These are phyloP conservation scores for Morus bassanus DNA, from an alignment of 2,797 vertebrate species.

Conservation along the genomic window DNA sequence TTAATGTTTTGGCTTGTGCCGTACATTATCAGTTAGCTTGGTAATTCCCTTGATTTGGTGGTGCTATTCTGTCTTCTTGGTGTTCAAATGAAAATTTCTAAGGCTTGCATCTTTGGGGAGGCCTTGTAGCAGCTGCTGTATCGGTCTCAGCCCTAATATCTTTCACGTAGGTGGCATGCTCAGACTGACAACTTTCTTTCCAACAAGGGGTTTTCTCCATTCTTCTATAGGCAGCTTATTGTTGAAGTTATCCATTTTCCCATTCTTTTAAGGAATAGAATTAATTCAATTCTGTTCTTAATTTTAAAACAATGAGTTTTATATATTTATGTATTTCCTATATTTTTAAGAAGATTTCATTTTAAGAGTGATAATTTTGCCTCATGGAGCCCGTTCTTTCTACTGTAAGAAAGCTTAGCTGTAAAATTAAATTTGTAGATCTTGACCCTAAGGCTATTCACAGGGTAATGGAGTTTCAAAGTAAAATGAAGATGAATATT, in stretches of 20 bases:
- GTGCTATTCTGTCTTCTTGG: not conserved
- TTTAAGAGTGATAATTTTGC: not conserved
- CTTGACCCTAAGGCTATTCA: not conserved
- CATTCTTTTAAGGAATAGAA: not conserved
- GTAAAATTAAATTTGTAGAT: not conserved
- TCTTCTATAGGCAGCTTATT: not conserved
- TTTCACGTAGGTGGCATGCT: not conserved
- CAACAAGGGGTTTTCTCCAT: not conserved
- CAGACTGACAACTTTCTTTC: not conserved
- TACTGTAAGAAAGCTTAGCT: not conserved
- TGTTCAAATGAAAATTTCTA: not conserved
- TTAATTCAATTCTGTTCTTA: not conserved
- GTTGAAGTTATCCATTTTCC: not conserved
- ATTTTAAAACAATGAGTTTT: not conserved
- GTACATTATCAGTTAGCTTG: not conserved
- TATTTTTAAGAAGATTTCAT: not conserved
- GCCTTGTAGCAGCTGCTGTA: not conserved
- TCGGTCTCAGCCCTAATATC: not conserved
- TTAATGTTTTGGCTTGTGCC: not conserved
- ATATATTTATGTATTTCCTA: not conserved
- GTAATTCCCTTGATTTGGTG: not conserved
- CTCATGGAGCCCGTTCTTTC: not conserved
- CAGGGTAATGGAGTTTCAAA: not conserved
- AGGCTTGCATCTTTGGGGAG: not conserved
- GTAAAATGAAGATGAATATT: not conserved